Evolutionary conservation across 2,888 invertebrate genomes (phyloP).

Genomic region (Mimas tiliae): DNA sequence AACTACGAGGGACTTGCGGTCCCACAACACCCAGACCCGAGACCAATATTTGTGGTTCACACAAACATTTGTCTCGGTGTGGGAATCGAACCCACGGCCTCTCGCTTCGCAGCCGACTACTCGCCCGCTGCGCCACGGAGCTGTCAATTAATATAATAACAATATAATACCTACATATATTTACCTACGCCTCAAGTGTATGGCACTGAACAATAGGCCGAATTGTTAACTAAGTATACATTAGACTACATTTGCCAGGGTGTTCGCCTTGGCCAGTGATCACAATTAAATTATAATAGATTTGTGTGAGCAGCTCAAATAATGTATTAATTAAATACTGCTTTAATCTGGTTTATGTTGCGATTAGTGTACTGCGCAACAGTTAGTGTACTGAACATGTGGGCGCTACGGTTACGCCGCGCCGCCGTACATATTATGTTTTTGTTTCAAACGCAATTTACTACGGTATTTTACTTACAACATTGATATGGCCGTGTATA

Average conservation of each 20-base stretch:
- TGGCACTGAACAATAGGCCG: constrained; percentile 4
- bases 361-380: constrained; percentile 4
- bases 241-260: not conserved
- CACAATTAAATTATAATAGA: not conserved
- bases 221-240: not conserved
- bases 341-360: constrained; percentile 19
- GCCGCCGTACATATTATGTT: not conserved
- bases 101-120: no score
- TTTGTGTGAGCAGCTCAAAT: not conserved
- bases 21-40: no score
- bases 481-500: no score
- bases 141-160: no score
- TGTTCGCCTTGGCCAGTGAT: not conserved
- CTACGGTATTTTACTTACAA: not conserved
- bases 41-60: no score
- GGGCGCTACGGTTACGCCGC: not conserved
- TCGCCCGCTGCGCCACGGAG: no score
- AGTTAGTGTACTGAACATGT: constrained; percentile 10
- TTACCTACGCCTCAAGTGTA: not conserved
- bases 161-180: not conserved
- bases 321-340: constrained; percentile 9
- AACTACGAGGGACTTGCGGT: no score
- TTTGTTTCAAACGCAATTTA: constrained; percentile 2
- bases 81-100: no score
- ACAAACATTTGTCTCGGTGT: no score